A percentile compares a stretch with the other conserved stretches of the same genome.
These are phyloP conservation scores for Pungitius pungitius DNA, from an alignment of 2,113 vertebrate genomes.

Conservation along the genomic window DNA sequence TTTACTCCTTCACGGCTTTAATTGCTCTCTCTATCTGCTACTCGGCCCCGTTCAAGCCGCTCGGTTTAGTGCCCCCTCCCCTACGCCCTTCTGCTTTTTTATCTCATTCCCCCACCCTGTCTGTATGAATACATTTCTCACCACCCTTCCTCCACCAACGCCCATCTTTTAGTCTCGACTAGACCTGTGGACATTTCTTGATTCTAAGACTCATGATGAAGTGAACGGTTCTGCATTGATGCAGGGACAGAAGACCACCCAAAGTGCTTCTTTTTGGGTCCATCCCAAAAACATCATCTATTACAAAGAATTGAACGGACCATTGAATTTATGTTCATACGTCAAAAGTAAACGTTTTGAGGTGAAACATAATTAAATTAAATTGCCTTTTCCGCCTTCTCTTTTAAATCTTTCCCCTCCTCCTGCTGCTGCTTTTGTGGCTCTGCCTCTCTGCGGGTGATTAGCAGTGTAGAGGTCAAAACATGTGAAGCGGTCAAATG, in stretches of 20 bases:
- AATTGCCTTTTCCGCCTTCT: neutral
- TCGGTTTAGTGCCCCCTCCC: conserved; percentile 16
- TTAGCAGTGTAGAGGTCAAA: conserved; percentile 65
- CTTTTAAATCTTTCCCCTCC: conserved; percentile 27
- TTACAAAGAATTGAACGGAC: no score
- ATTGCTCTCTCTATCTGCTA: conserved; percentile 23
- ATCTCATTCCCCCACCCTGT: conserved; percentile 8
- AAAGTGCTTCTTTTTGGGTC: no score
- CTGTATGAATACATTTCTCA: conserved; percentile 23
- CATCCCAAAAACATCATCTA: no score
- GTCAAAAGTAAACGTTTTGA: neutral
- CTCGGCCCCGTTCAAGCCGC: conserved; percentile 22
- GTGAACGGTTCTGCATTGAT: no score
- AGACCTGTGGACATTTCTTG: neutral
- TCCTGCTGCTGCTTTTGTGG: conserved; percentile 14
- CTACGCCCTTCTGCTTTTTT: neutral
- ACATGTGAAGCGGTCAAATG: conserved; percentile 47
- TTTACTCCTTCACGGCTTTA: conserved; percentile 25
- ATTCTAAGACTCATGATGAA: no score
- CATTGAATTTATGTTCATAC: no score
- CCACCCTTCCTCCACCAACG: conserved; percentile 11
- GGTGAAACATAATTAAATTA: neutral
- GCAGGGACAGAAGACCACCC: no score
- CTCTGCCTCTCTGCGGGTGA: conserved; percentile 41
- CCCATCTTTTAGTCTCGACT: conserved; percentile 33